Conservation (phyloP, 2,113 vertebrate genomes). For the Capreolus pygargus region DNA sequence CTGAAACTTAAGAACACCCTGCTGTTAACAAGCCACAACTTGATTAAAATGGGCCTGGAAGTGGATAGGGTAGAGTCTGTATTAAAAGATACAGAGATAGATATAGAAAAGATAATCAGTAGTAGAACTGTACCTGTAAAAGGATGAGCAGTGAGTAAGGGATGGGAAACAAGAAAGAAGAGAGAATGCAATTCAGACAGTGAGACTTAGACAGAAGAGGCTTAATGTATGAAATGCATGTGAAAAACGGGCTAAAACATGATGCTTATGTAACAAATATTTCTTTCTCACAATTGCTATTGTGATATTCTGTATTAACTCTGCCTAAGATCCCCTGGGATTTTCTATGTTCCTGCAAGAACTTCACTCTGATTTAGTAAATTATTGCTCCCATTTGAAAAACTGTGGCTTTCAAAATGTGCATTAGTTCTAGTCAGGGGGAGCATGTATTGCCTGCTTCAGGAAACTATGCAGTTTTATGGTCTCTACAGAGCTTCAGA, state of each 20-base stretch:
- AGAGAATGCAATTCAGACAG: neutral
- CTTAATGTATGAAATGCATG: neutral
- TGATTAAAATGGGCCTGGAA: neutral
- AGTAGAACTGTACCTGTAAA: neutral
- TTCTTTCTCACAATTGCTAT: neutral
- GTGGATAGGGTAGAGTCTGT: neutral
- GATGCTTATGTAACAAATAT: constrained; percentile 28
- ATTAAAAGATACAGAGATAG: neutral
- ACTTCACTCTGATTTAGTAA: constrained; percentile 40
- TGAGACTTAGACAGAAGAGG: neutral
- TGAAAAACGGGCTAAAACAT: neutral
- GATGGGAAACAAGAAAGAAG: neutral
- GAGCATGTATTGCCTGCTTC: neutral
- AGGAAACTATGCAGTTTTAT: neutral
- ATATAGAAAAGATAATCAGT: neutral
- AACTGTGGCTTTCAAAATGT: constrained; percentile 44
- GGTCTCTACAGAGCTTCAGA: neutral
- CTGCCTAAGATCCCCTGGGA: neutral
- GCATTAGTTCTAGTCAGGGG: neutral
- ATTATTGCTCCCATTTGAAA: constrained; percentile 36
- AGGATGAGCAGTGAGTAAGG: neutral
- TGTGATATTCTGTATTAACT: constrained; percentile 43
- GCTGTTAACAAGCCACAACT: neutral
- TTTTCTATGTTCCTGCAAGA: neutral
- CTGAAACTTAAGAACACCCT: neutral